phyloP scores from a whole-genome alignment of 1,140 invertebrate genomes.

The Rhizoglyphus robini region DNA sequence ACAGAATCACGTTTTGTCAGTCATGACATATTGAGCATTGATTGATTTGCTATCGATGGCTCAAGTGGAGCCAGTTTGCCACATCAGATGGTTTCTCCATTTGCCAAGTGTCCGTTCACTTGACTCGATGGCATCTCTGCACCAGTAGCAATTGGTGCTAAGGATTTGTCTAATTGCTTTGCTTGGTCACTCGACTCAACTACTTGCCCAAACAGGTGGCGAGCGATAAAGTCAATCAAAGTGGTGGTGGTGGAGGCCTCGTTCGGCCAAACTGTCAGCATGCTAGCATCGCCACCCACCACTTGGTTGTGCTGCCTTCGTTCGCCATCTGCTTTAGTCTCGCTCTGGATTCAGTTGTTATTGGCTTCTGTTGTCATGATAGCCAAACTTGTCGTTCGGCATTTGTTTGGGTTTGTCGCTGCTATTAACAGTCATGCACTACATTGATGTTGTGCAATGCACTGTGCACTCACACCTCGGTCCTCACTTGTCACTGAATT shows the following conservation, averaged over 20 bases:
- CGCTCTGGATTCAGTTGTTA: neutral
- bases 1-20: no score
- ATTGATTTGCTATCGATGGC: no score
- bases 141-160: neutral
- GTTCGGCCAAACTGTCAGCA: neutral
- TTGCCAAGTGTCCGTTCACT: slow-evolving; percentile 1
- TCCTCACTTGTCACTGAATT: no score
- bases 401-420: no score
- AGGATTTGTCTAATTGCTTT: neutral
- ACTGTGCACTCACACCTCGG: no score
- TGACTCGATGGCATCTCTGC: neutral
- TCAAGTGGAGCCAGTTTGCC: no score
- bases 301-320: neutral
- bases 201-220: neutral
- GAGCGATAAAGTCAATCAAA: neutral
- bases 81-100: slow-evolving; percentile 6
- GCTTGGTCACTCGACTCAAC: neutral
- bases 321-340: slow-evolving; percentile 6
- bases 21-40: no score
- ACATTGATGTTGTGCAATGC: no score
- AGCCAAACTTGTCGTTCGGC: neutral
- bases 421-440: no score
- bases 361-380: neutral
- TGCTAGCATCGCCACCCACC: neutral
- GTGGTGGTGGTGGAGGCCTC: neutral